Conservation (phyloP, 1,140 invertebrate genomes). For the Megathymus violae region DNA sequence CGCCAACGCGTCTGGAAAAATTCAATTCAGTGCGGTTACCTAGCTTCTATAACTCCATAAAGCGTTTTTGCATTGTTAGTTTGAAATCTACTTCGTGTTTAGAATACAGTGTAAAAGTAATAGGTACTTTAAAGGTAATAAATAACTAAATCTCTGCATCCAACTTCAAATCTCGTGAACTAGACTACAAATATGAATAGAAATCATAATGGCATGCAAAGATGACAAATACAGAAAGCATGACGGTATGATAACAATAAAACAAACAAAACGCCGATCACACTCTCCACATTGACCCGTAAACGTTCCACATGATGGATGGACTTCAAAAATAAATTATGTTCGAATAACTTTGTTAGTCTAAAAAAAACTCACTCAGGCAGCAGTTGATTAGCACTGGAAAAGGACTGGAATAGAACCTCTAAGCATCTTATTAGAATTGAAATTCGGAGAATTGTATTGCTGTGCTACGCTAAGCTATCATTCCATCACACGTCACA, state of each 20-base stretch:
- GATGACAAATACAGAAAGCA: conserved; percentile 76
- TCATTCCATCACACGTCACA: conserved; percentile 76
- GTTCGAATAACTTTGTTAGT: conserved; percentile 70
- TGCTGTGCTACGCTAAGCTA: conserved; percentile 71
- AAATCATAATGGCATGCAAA: conserved; percentile 77
- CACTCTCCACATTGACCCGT: conserved; percentile 38
- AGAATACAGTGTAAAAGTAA: conserved; percentile 59
- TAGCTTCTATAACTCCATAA: conserved; percentile 56
- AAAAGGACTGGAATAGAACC: conserved; percentile 56
- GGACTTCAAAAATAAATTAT: conserved; percentile 83
- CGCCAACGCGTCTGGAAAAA: conserved; percentile 63
- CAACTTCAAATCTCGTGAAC: conserved; percentile 39
- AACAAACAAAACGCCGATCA: conserved; percentile 27
- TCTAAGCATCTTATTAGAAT: conserved; percentile 63
- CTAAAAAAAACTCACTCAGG: conserved; percentile 80
- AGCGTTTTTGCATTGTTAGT: conserved; percentile 72
- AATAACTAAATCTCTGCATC: conserved; percentile 30
- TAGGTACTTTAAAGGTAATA: conserved; percentile 29
- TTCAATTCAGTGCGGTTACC: conserved; percentile 38
- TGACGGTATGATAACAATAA: conserved; percentile 64
- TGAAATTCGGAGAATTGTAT: conserved; percentile 51
- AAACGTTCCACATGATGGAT: conserved; percentile 46
- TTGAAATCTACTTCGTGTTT: conserved; percentile 60
- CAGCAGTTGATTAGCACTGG: conserved; percentile 80
- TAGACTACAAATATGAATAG: conserved; percentile 57